Evolutionary conservation across 2,888 invertebrate species (phyloP), one percentile per base, ranked within the genome.

Genomic region (Mythimna pallens): DNA sequence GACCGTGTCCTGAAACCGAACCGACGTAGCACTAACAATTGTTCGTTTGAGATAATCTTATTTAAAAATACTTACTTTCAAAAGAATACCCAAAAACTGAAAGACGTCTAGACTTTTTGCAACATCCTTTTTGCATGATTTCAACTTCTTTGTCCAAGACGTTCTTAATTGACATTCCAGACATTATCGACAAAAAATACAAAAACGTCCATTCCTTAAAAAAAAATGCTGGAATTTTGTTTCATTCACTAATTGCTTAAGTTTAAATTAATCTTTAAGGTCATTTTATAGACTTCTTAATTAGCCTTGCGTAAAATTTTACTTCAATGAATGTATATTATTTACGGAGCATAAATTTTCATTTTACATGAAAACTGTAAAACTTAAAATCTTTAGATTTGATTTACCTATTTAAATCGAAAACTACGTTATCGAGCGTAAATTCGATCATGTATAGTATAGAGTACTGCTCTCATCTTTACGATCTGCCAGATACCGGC

Each of bases 161-260:
- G 12, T 43, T 43, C 43, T 43, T 43, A 43, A 43, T 43, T 43
- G 43, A 43, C 14, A 43, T 43, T 43, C 43, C 14, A 43, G 50
- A 6, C 40, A 40, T 25, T 43, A 52, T 30, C 14, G 50, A 59
- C n/a, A 30, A 50, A 62, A 65, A 40, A 61, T 52, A 52, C 25
- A n/a, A 59, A 59, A 22, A 36, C 5, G 58, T 62, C 52, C 22
- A 14, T 78, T n/a, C 58, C 63, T 47, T 14, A 47, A 58, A 54
- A 47, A 30, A 59, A 64, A 47, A 30, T 25, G 9, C 63, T 70
- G 47, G 64, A 70, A 57, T 20, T 64, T 64, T 54, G 34, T 59
- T 61, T 64, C 36, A 55, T 54, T 70, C 17, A 40, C 43, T 64
- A 54, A 76, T 57, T 54, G 63, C 71, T 54, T 54, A 47, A 59